phyloP scores from a whole-genome alignment of 2,888 invertebrate genomes.

The Ectemnius lituratus region DNA sequence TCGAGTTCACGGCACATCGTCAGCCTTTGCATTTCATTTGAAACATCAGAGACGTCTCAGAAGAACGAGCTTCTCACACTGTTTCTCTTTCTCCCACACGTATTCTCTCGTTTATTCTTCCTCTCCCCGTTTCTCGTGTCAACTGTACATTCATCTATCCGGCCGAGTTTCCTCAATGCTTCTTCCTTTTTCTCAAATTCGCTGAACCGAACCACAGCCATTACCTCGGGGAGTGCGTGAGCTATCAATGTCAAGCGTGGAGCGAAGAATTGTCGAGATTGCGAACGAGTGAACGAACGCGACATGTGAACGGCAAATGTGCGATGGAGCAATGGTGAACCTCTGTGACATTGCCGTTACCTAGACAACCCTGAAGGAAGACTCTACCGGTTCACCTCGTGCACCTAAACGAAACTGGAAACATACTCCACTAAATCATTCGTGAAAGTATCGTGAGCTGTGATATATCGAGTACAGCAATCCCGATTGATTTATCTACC shows the following conservation, averaged over 20 bases:
- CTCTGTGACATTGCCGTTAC: too few species aligned
- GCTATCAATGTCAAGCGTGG: constrained; percentile 54
- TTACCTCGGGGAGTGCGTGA: constrained; percentile 20
- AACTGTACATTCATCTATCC: neutral
- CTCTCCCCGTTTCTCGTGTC: neutral
- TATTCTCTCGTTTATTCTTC: neutral
- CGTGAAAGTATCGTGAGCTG: constrained; percentile 64
- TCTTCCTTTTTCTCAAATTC: constrained; percentile 32
- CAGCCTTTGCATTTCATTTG: constrained; percentile 30
- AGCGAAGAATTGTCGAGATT: constrained; percentile 51
- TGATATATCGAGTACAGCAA: constrained; percentile 27
- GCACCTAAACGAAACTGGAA: constrained; percentile 8
- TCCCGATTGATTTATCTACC: too few species aligned
- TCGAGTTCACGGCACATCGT: neutral
- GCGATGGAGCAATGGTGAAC: neutral
- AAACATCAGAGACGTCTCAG: constrained; percentile 32
- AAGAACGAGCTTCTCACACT: constrained; percentile 29
- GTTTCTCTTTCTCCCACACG: neutral
- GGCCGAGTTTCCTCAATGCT: neutral
- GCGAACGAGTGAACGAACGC: constrained; percentile 41
- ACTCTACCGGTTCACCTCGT: too few species aligned
- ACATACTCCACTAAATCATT: constrained; percentile 40
- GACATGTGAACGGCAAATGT: constrained; percentile 27
- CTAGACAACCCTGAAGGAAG: too few species aligned
- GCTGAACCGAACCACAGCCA: constrained; percentile 6